phyloP scores from a whole-genome alignment of 2,113 vertebrate genomes.

The Daboia siamensis region DNA sequence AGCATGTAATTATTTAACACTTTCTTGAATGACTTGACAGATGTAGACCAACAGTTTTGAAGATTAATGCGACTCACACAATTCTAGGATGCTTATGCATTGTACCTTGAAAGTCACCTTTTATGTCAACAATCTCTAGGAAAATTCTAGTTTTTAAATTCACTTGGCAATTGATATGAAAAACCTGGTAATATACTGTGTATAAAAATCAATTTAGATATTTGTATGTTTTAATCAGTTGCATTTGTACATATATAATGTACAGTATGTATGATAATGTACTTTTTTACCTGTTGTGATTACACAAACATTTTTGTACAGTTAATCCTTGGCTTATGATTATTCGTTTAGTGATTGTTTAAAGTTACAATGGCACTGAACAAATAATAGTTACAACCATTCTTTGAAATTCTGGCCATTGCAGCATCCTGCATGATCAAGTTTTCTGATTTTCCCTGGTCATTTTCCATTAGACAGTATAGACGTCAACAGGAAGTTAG shows the following conservation, averaged over 20 bases:
- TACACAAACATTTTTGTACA: neutral
- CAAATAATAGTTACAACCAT: neutral
- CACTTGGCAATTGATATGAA: neutral
- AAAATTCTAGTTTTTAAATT: neutral
- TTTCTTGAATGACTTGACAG: slow-evolving; percentile 47
- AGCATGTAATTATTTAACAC: slow-evolving; percentile 63
- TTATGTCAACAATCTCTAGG: slow-evolving; percentile 28
- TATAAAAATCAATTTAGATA: neutral
- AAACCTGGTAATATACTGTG: neutral
- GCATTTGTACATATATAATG: neutral
- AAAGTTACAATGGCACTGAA: neutral
- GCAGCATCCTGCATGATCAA: neutral
- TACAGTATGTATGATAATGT: neutral
- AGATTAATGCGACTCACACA: slow-evolving; percentile 42
- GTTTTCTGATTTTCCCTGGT: neutral
- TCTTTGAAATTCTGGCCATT: neutral
- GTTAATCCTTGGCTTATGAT: neutral
- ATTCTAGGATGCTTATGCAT: slow-evolving; percentile 51
- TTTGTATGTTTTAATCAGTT: neutral
- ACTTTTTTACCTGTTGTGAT: neutral
- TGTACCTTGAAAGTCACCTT: slow-evolving; percentile 38
- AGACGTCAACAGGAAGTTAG: neutral
- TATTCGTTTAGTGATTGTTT: neutral
- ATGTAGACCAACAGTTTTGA: slow-evolving; percentile 61
- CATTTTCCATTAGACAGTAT: neutral